Conservation (phyloP, 2,888 invertebrate genomes). For the Eulithis testata region DNA sequence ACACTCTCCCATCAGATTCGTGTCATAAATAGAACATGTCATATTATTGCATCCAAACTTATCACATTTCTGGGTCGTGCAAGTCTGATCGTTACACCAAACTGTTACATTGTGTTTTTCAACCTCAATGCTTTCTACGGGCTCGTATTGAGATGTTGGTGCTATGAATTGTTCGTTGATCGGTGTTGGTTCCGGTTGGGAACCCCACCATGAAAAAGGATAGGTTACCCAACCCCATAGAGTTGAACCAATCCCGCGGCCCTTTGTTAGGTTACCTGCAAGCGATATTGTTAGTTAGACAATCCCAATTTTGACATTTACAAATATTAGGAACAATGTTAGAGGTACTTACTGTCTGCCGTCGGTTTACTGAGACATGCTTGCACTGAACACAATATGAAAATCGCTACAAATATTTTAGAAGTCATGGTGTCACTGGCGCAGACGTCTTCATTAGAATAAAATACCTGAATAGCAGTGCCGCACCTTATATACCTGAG, state of each 20-base stretch:
- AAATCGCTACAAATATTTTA: conserved; percentile 52
- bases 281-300: conserved; percentile 49
- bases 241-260: conserved; percentile 69
- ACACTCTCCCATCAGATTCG: conserved; percentile 74
- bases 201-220: conserved; percentile 75
- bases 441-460: conserved; percentile 54
- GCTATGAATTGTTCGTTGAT: conserved; percentile 52
- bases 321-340: conserved; percentile 6
- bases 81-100: conserved; percentile 79
- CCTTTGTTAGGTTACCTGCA: conserved; percentile 67
- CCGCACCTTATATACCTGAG: conserved; percentile 66
- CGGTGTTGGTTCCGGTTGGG: conserved; percentile 50
- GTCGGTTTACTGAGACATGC: conserved; percentile 63
- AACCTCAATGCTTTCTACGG: conserved; percentile 59
- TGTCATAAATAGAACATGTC: conserved; percentile 79
- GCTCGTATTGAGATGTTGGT: conserved; percentile 48
- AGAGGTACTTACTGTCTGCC: conserved; percentile 61
- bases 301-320: conserved; percentile 11
- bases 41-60: conserved; percentile 66
- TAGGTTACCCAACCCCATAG: conserved; percentile 79
- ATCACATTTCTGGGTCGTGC: conserved; percentile 75
- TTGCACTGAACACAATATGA: conserved; percentile 57
- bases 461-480: conserved; percentile 66
- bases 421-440: conserved; percentile 51
- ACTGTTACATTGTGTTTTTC: conserved; percentile 69